Evolutionary conservation across 2,888 invertebrate species (phyloP).

Genomic region (Perizoma flavofasciatum): DNA sequence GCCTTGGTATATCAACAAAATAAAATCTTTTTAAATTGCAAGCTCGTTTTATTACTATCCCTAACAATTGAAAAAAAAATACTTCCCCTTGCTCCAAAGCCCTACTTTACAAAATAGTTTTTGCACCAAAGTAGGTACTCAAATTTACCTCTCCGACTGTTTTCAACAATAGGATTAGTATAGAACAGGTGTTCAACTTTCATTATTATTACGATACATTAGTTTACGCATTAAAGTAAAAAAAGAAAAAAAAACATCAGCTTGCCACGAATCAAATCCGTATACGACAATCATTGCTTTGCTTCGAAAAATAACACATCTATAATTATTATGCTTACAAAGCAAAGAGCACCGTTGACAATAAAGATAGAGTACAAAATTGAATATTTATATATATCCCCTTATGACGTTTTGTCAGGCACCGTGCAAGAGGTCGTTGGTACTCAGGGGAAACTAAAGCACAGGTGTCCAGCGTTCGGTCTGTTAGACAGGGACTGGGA

Average conservation of each 20-base stretch:
- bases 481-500: conserved; percentile 60
- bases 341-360: conserved; percentile 48
- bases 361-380: conserved; percentile 50
- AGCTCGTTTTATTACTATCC: too few relatives aligned
- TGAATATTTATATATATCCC: conserved; percentile 41
- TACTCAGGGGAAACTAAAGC: conserved; percentile 84
- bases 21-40: too few relatives aligned
- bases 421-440: conserved; percentile 78
- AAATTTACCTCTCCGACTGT: conserved; percentile 62
- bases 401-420: conserved; percentile 61
- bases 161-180: conserved; percentile 70
- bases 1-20: too few relatives aligned
- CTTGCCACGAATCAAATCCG: conserved; percentile 80
- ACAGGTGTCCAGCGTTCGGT: conserved; percentile 83
- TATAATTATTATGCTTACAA: conserved; percentile 55
- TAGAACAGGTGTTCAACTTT: conserved; percentile 74
- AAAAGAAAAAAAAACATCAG: conserved; percentile 66
- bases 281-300: conserved; percentile 82
- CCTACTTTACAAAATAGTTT: conserved; percentile 44
- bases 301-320: conserved; percentile 75
- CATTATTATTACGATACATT: conserved; percentile 80
- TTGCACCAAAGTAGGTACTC: conserved; percentile 51
- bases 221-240: conserved; percentile 73
- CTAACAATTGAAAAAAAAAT: too few relatives aligned
- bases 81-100: neutral